phyloP scores from a whole-genome alignment of 2,888 invertebrate species.

The Napeogenes inachia region DNA sequence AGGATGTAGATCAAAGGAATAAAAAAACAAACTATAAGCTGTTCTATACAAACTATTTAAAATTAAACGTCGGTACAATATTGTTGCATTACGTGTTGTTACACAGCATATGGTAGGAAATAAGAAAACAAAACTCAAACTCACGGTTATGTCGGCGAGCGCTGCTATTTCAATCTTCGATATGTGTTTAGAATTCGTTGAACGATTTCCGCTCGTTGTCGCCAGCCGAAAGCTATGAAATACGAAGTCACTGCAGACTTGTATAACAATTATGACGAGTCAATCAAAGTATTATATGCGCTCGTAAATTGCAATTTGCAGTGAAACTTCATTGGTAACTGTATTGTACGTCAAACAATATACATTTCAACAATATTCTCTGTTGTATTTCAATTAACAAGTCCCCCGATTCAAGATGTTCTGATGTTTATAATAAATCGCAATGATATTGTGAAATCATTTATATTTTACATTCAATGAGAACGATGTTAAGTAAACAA shows the following conservation, averaged over 20 bases:
- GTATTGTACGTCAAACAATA: conserved; percentile 11
- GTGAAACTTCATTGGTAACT: conserved; percentile 6
- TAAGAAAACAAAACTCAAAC: conserved; percentile 31
- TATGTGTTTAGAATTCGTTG: conserved; percentile 42
- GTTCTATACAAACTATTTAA: background rate
- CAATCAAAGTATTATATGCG: conserved; percentile 15
- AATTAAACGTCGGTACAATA: conserved; percentile 4
- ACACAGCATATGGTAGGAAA: conserved; percentile 22
- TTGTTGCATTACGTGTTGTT: conserved; percentile 16
- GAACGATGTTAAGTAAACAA: background rate
- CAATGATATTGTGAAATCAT: background rate
- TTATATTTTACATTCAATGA: background rate
- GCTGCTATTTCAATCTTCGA: conserved; percentile 56
- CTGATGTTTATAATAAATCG: conserved; percentile 1
- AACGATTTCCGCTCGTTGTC: conserved; percentile 51
- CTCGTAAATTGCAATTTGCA: conserved; percentile 1
- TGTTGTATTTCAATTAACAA: conserved; percentile 8
- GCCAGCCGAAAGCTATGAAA: conserved; percentile 55
- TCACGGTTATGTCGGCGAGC: conserved; percentile 45
- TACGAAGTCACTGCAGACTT: conserved; percentile 38
- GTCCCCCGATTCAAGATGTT: background rate
- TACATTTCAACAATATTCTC: conserved; percentile 7
- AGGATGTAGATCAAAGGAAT: background rate
- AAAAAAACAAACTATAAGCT: background rate
- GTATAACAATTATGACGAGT: conserved; percentile 38